These are phyloP conservation scores for Hydrophis major DNA, from an alignment of 2,797 vertebrate species.

Conservation along the genomic window DNA sequence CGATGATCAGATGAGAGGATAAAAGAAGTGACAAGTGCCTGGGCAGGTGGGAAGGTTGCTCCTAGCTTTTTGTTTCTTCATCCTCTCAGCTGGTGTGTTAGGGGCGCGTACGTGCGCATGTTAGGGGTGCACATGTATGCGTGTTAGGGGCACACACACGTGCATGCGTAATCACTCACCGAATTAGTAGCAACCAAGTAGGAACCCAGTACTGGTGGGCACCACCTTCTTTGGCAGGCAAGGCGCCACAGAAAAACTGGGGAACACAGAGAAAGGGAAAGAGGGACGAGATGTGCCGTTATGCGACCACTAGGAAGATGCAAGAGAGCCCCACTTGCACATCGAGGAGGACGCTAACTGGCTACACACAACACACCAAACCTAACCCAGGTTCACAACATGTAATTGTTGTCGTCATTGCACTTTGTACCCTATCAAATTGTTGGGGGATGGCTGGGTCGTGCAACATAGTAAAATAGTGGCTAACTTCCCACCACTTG, in stretches of 20 bases:
- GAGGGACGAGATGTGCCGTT: not conserved
- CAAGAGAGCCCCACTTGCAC: not conserved
- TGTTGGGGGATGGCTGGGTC: not conserved
- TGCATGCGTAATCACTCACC: no score
- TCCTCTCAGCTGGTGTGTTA: no score
- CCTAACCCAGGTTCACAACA: not conserved
- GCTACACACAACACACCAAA: not conserved
- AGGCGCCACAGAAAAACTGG: not conserved
- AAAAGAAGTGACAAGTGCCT: no score
- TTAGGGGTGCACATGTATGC: no score
- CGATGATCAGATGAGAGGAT: no score
- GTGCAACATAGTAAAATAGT: not conserved
- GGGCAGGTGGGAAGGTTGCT: no score
- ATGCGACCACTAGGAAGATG: not conserved
- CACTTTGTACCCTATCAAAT: not conserved
- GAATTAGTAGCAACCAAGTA: no score
- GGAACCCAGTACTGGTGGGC: no score
- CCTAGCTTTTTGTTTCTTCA: no score
- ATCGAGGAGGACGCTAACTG: not conserved
- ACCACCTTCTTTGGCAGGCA: not conserved
- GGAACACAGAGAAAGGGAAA: not conserved
- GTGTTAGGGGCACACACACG: no score
- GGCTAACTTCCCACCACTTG: not conserved
- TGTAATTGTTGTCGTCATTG: not conserved
- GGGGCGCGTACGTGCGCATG: no score